A percentile compares a stretch with the other conserved stretches of the same genome.
phyloP scores from a whole-genome alignment of 2,888 invertebrate species.

The Stenchaetothrips biformis region DNA sequence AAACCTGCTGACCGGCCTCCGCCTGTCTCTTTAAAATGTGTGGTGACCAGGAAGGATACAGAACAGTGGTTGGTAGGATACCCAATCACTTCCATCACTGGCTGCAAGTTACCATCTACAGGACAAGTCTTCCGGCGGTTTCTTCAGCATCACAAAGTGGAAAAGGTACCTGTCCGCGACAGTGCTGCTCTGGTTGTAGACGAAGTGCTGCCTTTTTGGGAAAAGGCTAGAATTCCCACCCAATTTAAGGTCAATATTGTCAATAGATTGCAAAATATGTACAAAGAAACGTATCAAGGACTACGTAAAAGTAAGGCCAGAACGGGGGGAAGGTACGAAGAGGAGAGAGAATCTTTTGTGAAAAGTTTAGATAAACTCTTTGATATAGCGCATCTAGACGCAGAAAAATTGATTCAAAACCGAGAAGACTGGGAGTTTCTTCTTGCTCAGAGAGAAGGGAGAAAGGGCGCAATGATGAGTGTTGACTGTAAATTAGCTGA shows the following conservation, averaged over 20 bases:
- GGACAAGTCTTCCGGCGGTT: not conserved
- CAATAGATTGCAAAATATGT: not conserved
- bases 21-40: no score
- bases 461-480: not conserved
- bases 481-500: not conserved
- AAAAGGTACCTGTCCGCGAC: not conserved
- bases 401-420: not conserved
- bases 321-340: not conserved
- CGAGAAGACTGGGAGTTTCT: not conserved
- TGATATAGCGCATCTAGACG: constrained; percentile 6
- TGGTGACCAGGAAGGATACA: no score
- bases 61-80: no score
- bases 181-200: not conserved
- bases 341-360: not conserved
- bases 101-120: no score
- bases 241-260: not conserved
- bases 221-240: not conserved
- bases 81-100: no score
- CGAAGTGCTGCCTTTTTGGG: not conserved
- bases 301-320: not conserved
- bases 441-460: not conserved
- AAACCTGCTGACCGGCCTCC: no score
- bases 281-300: not conserved
- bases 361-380: not conserved
- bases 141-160: not conserved